phyloP scores from a whole-genome alignment of 1,140 invertebrate genomes.

The Tetraneura akinire region DNA sequence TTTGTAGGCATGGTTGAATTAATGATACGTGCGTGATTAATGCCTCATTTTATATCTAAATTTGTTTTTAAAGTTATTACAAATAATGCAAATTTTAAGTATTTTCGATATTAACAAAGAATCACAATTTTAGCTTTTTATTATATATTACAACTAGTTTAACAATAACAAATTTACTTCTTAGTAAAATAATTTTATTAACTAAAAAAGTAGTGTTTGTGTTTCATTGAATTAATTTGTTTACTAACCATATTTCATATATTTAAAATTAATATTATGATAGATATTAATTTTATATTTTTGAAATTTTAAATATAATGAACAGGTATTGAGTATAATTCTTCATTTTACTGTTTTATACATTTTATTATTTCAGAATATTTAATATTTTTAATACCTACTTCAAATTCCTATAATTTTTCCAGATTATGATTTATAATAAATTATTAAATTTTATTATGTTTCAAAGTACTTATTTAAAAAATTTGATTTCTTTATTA shows the following conservation, averaged over 20 bases:
- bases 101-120: neutral
- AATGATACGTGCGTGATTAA: neutral
- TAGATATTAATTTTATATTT: neutral
- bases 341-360: neutral
- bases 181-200: neutral
- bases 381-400: neutral
- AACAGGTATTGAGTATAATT: slow-evolving; percentile 23
- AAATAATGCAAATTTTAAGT: neutral
- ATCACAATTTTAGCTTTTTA: slow-evolving; percentile 18
- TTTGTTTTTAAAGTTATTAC: neutral
- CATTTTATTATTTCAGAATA: slow-evolving; percentile 3
- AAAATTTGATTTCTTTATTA: neutral
- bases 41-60: slow-evolving; percentile 1
- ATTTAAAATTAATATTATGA: neutral
- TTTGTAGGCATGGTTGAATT: slow-evolving; percentile 38
- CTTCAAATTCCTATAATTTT: neutral
- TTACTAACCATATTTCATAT: slow-evolving; percentile 2
- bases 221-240: neutral
- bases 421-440: neutral
- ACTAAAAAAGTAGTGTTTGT: neutral
- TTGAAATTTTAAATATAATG: neutral
- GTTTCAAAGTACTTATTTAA: neutral
- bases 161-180: slow-evolving; percentile 14
- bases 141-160: neutral
- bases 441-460: neutral